Conservation (phyloP, 1,140 invertebrate genomes). For the Neuroterus valhalla region DNA sequence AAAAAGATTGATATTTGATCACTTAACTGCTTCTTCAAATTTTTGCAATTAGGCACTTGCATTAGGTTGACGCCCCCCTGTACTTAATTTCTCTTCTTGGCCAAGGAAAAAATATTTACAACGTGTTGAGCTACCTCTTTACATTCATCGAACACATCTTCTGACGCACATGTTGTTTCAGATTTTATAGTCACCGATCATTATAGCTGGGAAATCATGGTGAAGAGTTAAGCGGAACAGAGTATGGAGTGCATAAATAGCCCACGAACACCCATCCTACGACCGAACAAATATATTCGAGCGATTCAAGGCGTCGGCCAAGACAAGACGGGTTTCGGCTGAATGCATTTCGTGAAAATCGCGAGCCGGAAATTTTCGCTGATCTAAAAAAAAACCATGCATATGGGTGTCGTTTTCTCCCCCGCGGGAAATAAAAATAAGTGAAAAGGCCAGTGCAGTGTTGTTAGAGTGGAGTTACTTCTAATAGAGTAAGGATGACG, state of each 20-base stretch:
- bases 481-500: slow-evolving; percentile 10
- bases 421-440: not conserved
- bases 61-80: no score
- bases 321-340: slow-evolving; percentile 38
- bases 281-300: slow-evolving; percentile 26
- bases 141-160: no score
- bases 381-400: not conserved
- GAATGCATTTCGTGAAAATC: slow-evolving; percentile 2
- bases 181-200: not conserved
- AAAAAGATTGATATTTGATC: no score
- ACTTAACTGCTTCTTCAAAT: no score
- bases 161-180: not conserved
- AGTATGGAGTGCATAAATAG: slow-evolving; percentile 58
- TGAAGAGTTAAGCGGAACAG: slow-evolving; percentile 48
- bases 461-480: slow-evolving; percentile 1
- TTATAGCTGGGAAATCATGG: slow-evolving; percentile 10
- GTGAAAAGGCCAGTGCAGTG: not conserved
- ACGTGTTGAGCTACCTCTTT: no score
- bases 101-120: no score
- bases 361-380: not conserved
- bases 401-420: not conserved
- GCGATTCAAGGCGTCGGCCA: slow-evolving; percentile 44
- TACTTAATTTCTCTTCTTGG: no score
- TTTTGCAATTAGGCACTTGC: no score
- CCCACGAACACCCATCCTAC: slow-evolving; percentile 35